phyloP scores from a whole-genome alignment of 2,113 vertebrate genomes.

The Chionis minor region DNA sequence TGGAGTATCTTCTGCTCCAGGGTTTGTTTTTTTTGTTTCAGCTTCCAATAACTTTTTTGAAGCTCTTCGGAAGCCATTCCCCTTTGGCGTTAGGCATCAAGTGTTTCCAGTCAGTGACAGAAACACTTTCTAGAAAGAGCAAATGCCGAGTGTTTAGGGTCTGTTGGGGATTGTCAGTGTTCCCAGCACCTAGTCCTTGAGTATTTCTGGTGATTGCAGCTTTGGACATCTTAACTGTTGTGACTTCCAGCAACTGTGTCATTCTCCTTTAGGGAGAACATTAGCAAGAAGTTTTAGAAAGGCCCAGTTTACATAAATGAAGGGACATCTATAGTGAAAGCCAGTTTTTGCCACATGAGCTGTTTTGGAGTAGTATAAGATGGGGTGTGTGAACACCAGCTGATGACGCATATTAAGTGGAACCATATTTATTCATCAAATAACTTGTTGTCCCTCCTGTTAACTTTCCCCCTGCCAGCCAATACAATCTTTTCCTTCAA shows the following conservation, averaged over 20 bases:
- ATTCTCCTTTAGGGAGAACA: neutral
- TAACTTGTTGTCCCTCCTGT: neutral
- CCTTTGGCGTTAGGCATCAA: neutral
- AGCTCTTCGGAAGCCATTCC: neutral
- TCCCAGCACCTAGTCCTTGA: neutral
- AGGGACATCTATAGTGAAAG: neutral
- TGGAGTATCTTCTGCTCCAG: neutral
- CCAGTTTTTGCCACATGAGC: fast-evolving
- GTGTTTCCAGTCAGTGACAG: neutral
- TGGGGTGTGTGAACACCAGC: neutral
- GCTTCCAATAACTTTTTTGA: neutral
- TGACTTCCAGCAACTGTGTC: neutral
- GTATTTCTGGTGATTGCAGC: neutral
- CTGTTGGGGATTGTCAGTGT: neutral
- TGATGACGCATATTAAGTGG: neutral
- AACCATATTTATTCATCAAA: neutral
- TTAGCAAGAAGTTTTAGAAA: neutral
- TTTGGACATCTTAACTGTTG: neutral
- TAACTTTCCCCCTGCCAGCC: neutral
- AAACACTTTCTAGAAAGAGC: neutral
- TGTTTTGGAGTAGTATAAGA: neutral
- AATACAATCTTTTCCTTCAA: fast-evolving
- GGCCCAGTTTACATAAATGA: too few species aligned
- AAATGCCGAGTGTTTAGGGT: neutral
- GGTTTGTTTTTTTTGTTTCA: neutral